A percentile compares a stretch with the other conserved stretches of the same genome.
These are phyloP conservation scores for Oryzias dopingdopingensis DNA, from an alignment of 2,797 vertebrate genomes.

Conservation along the genomic window DNA sequence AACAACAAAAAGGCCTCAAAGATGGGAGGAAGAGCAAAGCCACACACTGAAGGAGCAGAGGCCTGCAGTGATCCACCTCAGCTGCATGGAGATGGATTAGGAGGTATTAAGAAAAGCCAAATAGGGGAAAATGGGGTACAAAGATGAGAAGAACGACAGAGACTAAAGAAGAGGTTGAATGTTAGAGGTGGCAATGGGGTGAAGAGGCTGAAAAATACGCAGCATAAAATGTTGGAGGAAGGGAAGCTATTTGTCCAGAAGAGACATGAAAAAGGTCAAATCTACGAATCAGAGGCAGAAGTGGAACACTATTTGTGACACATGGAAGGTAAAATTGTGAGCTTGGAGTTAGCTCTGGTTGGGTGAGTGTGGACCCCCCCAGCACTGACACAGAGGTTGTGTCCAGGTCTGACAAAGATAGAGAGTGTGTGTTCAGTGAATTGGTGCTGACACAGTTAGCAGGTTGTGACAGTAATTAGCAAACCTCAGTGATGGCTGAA, in stretches of 20 bases:
- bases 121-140: slow-evolving; percentile 16
- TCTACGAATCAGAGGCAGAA: slow-evolving; percentile 26
- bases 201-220: slow-evolving; percentile 30
- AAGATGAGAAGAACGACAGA: slow-evolving; percentile 11
- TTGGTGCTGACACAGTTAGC: slow-evolving; percentile 64
- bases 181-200: slow-evolving; percentile 55
- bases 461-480: slow-evolving; percentile 76
- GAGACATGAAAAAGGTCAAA: slow-evolving; percentile 18
- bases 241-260: slow-evolving; percentile 32
- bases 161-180: slow-evolving; percentile 37
- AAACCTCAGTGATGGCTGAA: slow-evolving; percentile 59
- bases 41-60: too few relatives aligned
- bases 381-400: too few relatives aligned
- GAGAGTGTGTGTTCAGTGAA: slow-evolving; percentile 43
- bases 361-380: slow-evolving; percentile 2
- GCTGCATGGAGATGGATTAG: too few relatives aligned
- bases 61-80: too few relatives aligned
- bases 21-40: too few relatives aligned
- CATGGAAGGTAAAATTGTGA: slow-evolving; percentile 32
- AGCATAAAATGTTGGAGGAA: slow-evolving; percentile 26
- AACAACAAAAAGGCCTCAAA: too few relatives aligned
- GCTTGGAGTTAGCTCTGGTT: slow-evolving; percentile 8
- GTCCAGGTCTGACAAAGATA: slow-evolving; percentile 1
- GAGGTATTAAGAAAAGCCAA: too few relatives aligned
- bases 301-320: slow-evolving; percentile 60